Evolutionary conservation across 2,888 invertebrate genomes (phyloP), one percentile per base, ranked within the genome.

Genomic region (Drosophila pegasa): DNA sequence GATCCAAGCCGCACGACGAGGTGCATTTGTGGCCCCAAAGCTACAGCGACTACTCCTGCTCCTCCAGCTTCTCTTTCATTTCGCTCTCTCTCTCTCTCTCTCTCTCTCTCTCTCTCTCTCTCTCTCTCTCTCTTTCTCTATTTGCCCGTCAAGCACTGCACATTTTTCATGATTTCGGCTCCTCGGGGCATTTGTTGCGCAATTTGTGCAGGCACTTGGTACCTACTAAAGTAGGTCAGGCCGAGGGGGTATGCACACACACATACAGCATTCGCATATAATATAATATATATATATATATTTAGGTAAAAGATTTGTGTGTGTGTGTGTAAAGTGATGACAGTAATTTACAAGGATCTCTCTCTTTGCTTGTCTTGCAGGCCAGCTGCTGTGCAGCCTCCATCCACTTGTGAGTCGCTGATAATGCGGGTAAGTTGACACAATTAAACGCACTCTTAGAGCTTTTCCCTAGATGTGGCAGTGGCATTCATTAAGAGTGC

Each of bases 101-200:
- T 43, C 27, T 47, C 31, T 18, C 16, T 4, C 29, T 14, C 31
- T 2, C 2, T 4, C 18, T 20, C 29, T 43, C 27, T 47, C 31
- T 18, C 16, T 4, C 29, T 43, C 27, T 47, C 31, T 18, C 16
- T 4, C 29, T 14, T 47, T 2, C 2, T 4, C 18, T 20, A 22
- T 35, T n/a, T 0, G 25, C 45, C 43, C 22, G 35, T 52, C 41
- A 54, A 50, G 59, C 33, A 45, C 35, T 79, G 50, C 51, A 56
- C 38, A 60, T 57, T 79, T 61, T 70, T 59, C 29, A 54, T 58
- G 40, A 64, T 52, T 56, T 47, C 37, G 40, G 48, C 50, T 76
- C 68, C 71, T 71, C 50, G 56, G 70, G 77, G 60, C 66, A 79
- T 80, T 78, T 77, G 64, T 81, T 72, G 79, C 66, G 71, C 69